phyloP scores from a whole-genome alignment of 2,113 vertebrate species.

The Apistogramma diplotaenia region DNA sequence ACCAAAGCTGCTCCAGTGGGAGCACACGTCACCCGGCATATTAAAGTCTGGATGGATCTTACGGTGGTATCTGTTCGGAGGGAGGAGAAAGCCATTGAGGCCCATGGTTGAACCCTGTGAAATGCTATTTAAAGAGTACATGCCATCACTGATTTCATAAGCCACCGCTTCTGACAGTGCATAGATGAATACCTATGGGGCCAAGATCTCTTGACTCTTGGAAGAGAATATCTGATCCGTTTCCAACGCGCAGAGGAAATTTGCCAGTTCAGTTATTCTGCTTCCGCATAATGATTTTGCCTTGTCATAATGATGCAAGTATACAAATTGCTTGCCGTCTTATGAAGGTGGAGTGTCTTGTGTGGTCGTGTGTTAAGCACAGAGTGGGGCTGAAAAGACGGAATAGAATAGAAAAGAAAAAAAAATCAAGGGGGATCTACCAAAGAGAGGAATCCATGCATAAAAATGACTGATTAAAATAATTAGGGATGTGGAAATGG shows the following conservation, averaged over 20 bases:
- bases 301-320: constrained; percentile 24
- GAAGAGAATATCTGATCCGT: constrained; percentile 22
- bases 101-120: constrained; percentile 51
- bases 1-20: constrained; percentile 59
- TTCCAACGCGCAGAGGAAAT: constrained; percentile 7
- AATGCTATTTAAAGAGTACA: constrained; percentile 53
- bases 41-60: constrained; percentile 53
- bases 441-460: constrained; percentile 56
- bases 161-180: constrained; percentile 16
- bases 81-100: constrained; percentile 37
- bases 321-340: not conserved
- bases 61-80: constrained; percentile 28
- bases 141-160: constrained; percentile 56
- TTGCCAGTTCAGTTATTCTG: constrained; percentile 9
- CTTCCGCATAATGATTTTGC: constrained; percentile 20
- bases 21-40: constrained; percentile 25
- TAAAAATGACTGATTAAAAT: constrained; percentile 70
- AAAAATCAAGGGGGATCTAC: not conserved
- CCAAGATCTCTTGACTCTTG: constrained; percentile 10
- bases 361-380: not conserved
- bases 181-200: constrained; percentile 42
- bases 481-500: constrained; percentile 71
- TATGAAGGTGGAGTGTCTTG: not conserved
- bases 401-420: too few relatives aligned
- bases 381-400: not conserved